A percentile compares a stretch with the other conserved stretches of the same genome.
Evolutionary conservation across 2,113 vertebrate genomes (phyloP).

Genomic region (Cromileptes altivelis): DNA sequence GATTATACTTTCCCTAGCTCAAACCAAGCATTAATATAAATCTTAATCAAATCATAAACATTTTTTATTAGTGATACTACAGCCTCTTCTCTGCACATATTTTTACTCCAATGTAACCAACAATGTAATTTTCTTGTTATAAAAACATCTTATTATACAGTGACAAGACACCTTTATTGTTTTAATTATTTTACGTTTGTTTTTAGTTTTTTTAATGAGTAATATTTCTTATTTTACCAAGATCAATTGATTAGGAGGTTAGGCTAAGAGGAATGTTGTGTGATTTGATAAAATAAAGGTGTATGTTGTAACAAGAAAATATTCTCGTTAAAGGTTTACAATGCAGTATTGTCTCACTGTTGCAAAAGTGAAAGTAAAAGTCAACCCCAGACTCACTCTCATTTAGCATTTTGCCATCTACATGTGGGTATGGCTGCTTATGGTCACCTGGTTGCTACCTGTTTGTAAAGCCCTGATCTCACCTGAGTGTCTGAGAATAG

Average conservation of each 20-base stretch:
- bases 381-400: no score
- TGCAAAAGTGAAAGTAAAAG: no score
- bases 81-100: neutral
- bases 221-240: neutral
- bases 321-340: neutral
- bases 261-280: neutral
- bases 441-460: no score
- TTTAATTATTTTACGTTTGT: neutral
- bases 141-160: neutral
- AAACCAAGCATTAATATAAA: conserved; percentile 11
- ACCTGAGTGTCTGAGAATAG: no score
- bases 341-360: no score
- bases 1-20: neutral
- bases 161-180: neutral
- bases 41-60: neutral
- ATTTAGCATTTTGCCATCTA: no score
- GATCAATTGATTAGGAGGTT: neutral
- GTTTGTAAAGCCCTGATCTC: no score
- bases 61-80: neutral
- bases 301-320: neutral
- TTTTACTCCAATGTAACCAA: no score
- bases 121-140: no score
- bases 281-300: neutral
- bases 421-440: no score
- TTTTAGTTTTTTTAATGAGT: neutral